Evolutionary conservation across 2,888 invertebrate species (phyloP).

Genomic region (Nesidiocoris tenuis): DNA sequence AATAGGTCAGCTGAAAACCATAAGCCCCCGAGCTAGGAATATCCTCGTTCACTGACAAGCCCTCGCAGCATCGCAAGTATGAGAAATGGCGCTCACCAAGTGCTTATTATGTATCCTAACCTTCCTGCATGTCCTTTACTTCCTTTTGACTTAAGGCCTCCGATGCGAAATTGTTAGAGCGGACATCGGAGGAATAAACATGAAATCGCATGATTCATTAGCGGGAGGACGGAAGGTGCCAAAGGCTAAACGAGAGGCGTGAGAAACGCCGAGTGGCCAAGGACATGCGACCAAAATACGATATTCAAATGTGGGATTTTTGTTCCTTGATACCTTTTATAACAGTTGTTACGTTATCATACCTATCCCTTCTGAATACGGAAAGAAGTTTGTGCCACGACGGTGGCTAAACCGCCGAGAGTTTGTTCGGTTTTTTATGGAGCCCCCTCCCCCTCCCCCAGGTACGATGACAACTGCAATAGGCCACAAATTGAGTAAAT

Average conservation of each 20-base stretch:
- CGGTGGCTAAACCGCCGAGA: too few relatives aligned
- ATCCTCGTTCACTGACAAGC: not conserved
- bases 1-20: not conserved
- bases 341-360: too few relatives aligned
- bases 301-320: too few relatives aligned
- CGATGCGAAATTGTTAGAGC: not conserved
- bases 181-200: not conserved
- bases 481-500: too few relatives aligned
- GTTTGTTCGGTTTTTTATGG: too few relatives aligned
- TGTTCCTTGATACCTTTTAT: too few relatives aligned
- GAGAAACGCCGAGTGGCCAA: not conserved
- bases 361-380: too few relatives aligned
- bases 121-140: not conserved
- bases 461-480: too few relatives aligned
- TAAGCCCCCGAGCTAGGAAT: not conserved
- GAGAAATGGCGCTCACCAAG: not conserved
- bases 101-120: not conserved
- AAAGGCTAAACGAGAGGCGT: too few relatives aligned
- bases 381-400: too few relatives aligned
- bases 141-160: not conserved
- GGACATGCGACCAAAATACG: not conserved
- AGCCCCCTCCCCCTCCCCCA: too few relatives aligned
- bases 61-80: not conserved
- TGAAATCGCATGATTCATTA: not conserved
- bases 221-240: not conserved